Conservation (phyloP, 2,113 vertebrate species). For the Cochlearius cochlearius region DNA sequence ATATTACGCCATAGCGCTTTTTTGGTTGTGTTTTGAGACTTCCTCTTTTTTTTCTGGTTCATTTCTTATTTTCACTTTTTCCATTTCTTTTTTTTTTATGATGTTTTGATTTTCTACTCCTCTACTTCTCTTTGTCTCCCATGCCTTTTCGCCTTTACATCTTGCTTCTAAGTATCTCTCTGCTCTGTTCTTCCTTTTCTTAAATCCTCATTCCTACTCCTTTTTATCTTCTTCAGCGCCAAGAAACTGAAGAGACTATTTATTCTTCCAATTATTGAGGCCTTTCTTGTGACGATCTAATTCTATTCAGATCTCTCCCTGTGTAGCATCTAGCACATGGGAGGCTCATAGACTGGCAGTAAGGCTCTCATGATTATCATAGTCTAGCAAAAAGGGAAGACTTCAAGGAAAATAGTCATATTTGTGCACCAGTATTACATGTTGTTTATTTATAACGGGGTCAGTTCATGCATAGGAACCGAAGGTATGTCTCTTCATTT, state of each 20-base stretch:
- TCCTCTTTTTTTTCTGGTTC: not conserved
- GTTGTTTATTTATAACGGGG: not conserved
- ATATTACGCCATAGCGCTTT: not conserved
- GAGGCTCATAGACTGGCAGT: not conserved
- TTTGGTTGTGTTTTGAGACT: slow-evolving; percentile 1
- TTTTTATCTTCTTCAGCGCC: not conserved
- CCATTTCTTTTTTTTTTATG: not conserved
- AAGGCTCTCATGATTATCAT: not conserved
- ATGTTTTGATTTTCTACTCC: not conserved
- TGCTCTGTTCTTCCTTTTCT: not conserved
- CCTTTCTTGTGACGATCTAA: not conserved
- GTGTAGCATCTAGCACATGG: not conserved
- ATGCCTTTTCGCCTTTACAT: not conserved
- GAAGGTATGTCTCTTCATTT: not conserved
- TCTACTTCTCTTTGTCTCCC: not conserved
- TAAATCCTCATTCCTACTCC: not conserved
- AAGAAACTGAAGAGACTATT: not conserved
- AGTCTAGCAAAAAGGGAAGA: not conserved
- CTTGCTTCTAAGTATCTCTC: not conserved
- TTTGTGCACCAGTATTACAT: not conserved
- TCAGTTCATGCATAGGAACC: not conserved
- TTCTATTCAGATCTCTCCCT: not conserved
- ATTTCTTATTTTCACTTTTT: not conserved
- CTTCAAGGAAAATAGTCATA: not conserved
- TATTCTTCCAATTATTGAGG: not conserved